Conservation (phyloP, 2,888 invertebrate genomes). For the Mimumesa dahlbomi region DNA sequence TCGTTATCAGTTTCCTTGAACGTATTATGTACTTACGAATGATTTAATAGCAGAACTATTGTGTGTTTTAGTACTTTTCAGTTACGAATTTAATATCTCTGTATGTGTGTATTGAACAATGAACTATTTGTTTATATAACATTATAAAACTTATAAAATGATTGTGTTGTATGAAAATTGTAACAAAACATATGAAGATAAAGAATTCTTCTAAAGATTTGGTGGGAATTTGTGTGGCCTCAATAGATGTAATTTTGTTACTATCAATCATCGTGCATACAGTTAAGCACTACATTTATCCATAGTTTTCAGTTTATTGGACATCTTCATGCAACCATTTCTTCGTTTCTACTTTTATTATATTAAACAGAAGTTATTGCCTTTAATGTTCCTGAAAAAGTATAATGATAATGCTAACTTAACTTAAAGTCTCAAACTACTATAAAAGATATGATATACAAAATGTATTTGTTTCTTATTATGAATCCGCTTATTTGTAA, state of each 20-base stretch:
- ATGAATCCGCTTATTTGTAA: no score
- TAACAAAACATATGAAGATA: not conserved
- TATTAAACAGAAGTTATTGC: no score
- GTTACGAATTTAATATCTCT: slow-evolving; percentile 1
- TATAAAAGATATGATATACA: no score
- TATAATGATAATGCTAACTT: no score
- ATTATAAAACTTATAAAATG: slow-evolving; percentile 3
- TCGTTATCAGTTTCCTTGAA: not conserved
- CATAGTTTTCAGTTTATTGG: slow-evolving; percentile 6
- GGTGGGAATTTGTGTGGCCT: slow-evolving; percentile 24
- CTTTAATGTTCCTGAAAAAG: no score
- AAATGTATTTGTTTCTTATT: no score
- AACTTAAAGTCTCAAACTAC: no score
- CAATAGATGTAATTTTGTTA: slow-evolving; percentile 30
- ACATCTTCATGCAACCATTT: not conserved
- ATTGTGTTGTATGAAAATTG: slow-evolving; percentile 7
- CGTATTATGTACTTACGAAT: not conserved
- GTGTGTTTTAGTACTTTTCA: slow-evolving; percentile 14
- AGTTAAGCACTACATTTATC: not conserved
- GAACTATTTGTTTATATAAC: slow-evolving; percentile 5
- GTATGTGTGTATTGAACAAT: slow-evolving; percentile 4
- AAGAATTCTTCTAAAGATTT: slow-evolving; percentile 6
- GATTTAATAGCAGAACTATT: not conserved
- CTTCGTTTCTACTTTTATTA: not conserved
- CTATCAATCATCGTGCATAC: slow-evolving; percentile 16